phyloP scores from a whole-genome alignment of 2,888 invertebrate species.

The Drosophila fungiperda region DNA sequence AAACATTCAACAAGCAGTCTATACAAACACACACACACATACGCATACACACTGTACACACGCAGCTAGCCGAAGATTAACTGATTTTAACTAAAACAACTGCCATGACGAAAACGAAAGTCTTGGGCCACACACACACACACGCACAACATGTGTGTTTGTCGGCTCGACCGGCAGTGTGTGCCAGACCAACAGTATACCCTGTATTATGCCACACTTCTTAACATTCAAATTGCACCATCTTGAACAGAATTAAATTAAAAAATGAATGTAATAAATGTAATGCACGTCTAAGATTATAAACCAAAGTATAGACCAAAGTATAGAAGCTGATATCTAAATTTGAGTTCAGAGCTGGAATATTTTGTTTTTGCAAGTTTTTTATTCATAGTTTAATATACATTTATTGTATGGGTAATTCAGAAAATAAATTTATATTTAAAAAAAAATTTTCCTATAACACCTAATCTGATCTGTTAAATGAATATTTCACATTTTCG shows the following conservation, averaged over 20 bases:
- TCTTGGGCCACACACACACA: constrained; percentile 39
- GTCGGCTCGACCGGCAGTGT: neutral
- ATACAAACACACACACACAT: neutral
- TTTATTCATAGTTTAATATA: neutral
- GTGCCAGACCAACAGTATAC: neutral
- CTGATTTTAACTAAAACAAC: constrained; percentile 61
- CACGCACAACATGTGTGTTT: neutral
- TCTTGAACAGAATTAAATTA: neutral
- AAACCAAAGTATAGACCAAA: neutral
- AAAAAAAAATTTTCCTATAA: neutral
- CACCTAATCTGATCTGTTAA: neutral
- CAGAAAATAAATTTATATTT: neutral
- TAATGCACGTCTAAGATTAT: neutral
- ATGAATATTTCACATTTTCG: neutral
- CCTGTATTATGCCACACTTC: neutral
- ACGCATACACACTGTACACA: constrained; percentile 5
- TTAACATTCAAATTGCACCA: neutral
- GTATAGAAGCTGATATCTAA: neutral
- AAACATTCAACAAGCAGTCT: constrained; percentile 21
- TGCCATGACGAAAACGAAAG: constrained; percentile 52
- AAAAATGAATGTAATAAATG: neutral
- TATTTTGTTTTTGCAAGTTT: neutral
- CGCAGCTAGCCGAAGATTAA: constrained; percentile 40
- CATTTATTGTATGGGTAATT: neutral
- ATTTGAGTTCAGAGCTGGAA: neutral